These are phyloP conservation scores for Anagrus nilaparvatae DNA, from an alignment of 1,140 invertebrate species.

Conservation along the genomic window DNA sequence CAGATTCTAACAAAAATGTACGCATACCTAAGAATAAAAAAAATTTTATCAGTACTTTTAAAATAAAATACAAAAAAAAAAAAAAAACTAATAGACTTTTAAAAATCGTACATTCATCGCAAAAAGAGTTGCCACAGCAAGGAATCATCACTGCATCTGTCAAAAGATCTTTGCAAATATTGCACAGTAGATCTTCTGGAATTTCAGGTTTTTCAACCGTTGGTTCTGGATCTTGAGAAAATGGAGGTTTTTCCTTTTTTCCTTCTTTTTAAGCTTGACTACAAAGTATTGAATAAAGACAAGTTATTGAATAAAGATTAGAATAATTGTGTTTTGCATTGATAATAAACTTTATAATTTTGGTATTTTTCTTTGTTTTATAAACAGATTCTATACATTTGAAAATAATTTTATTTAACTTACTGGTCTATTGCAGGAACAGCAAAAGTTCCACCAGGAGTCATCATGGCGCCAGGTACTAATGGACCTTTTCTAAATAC, in stretches of 20 bases:
- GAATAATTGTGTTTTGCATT: too few species aligned
- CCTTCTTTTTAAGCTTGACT: constrained; percentile 71
- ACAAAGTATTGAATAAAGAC: constrained; percentile 27
- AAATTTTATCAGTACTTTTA: too few species aligned
- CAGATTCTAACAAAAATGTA: constrained; percentile 77
- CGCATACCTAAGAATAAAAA: constrained; percentile 74
- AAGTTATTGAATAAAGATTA: constrained; percentile 10
- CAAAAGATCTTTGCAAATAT: constrained; percentile 85
- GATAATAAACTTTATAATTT: too few species aligned
- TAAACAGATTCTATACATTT: not conserved
- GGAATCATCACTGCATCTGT: constrained; percentile 93
- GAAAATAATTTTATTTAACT: constrained; percentile 42
- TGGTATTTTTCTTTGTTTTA: too few species aligned
- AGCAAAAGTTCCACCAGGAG: constrained; percentile 83
- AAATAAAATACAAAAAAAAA: constrained; percentile 5
- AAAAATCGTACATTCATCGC: constrained; percentile 99
- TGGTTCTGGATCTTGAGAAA: constrained; percentile 48
- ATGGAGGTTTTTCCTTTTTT: constrained; percentile 56
- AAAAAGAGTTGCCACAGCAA: constrained; percentile 95
- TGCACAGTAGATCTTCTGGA: constrained; percentile 84
- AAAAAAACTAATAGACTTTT: constrained; percentile 35
- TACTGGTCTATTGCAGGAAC: constrained; percentile 86
- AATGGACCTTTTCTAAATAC: constrained; percentile 89
- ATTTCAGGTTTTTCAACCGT: constrained; percentile 59
- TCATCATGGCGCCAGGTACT: constrained; percentile 86